Base-by-base conservation (phyloP, 2,113 vertebrate genomes). In the Anguilla japonica region DNA sequence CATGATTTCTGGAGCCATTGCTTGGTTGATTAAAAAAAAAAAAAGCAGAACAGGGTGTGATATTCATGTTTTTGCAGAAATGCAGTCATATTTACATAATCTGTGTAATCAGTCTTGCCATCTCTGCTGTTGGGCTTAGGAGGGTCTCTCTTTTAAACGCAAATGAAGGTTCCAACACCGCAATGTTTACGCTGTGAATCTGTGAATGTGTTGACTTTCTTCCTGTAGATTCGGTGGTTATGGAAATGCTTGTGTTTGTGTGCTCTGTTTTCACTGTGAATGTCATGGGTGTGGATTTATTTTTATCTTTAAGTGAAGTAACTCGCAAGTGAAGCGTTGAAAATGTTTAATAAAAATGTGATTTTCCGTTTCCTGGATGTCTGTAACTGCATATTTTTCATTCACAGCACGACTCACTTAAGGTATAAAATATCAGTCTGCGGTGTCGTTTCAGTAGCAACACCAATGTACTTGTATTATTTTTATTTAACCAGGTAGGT, bases 191-290 rank as follows among this genome's bases (percentile, higher is more conserved):
- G 13, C 71, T 75, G 71, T 75, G 71, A 75, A 75, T 29, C 13
- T 75, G 71, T 75, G 71, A 75, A 34, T 34, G 71, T 75, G 13
- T 3, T 75, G n/a, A 34, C 4, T 75, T n/a, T 75, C 34, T 75
- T 75, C 2, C 29, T 3, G 60, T 83, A 14, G 20, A 22, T 41
- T 26, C 16, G 41, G 20, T n/a, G 34, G 39, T 34, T 8, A 46
- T 82, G 43, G 81, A 46, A 22, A 22, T 34, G 71, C 71, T 75
- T n/a, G 71, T 75, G n/a, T 75, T 75, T 75, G n/a, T n/a, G 71
- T 75, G 26, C 29, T 29, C n/a, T 75, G 7, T 82, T 43, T 14
- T 57, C 82, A 22, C 46, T 50, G 46, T 83, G 50, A 83, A 53
- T 56, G 53, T 39, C 26, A 56, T 83, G 50, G 43, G 82, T 40